phyloP scores from a whole-genome alignment of 2,888 invertebrate genomes.

The Papilio gigon region DNA sequence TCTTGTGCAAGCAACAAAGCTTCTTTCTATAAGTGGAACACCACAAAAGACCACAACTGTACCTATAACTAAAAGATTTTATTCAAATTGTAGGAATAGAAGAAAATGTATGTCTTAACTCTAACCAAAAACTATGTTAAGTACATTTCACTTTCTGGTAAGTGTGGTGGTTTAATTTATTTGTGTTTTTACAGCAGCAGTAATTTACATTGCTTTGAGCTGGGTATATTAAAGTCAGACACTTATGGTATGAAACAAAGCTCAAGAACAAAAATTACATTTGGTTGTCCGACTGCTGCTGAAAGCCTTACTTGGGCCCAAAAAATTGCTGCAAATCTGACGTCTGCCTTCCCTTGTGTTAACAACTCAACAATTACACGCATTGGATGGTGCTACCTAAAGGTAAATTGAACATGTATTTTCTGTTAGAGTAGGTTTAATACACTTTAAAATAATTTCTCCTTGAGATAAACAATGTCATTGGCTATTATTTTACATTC shows the following conservation, averaged over 20 bases:
- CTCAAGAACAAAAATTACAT: constrained; percentile 47
- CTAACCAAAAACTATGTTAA: too few relatives aligned
- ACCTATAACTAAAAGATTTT: too few relatives aligned
- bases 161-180: constrained; percentile 9
- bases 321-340: constrained; percentile 88
- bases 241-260: not conserved
- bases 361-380: constrained; percentile 87
- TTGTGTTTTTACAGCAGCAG: constrained; percentile 62
- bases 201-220: constrained; percentile 85
- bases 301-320: constrained; percentile 88
- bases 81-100: too few relatives aligned
- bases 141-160: not conserved
- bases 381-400: constrained; percentile 91
- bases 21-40: too few relatives aligned
- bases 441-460: too few relatives aligned
- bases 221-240: constrained; percentile 68
- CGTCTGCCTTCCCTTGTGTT: constrained; percentile 83
- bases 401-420: constrained; percentile 79
- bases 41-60: too few relatives aligned
- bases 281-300: constrained; percentile 79
- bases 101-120: too few relatives aligned
- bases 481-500: too few relatives aligned
- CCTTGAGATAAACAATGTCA: too few relatives aligned
- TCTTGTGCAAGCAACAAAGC: too few relatives aligned
- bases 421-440: too few relatives aligned